phyloP scores from a whole-genome alignment of 2,113 vertebrate species.

The Neolamprologus caudopunctatus region DNA sequence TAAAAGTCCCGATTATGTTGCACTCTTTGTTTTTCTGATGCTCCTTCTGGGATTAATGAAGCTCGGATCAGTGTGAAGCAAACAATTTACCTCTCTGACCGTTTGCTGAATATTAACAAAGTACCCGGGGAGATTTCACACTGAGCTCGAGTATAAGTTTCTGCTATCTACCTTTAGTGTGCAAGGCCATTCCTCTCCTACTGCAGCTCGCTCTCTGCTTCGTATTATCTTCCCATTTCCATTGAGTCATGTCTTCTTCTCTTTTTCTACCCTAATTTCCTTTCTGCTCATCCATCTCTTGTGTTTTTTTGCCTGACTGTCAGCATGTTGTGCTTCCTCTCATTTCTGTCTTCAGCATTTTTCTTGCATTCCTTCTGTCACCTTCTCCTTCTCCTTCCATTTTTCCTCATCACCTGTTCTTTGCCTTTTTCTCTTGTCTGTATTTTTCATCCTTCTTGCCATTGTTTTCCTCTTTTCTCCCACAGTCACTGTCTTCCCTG shows the following conservation, averaged over 20 bases:
- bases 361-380: neutral
- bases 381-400: neutral
- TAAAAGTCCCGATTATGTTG: neutral
- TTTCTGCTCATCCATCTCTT: constrained; percentile 20
- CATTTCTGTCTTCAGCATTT: neutral
- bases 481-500: neutral
- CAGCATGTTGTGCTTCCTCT: constrained; percentile 22
- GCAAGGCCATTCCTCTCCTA: neutral
- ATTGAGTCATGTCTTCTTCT: constrained; percentile 6
- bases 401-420: neutral
- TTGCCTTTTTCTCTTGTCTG: neutral
- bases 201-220: neutral
- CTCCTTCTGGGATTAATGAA: neutral
- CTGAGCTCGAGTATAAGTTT: neutral
- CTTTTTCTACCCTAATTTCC: neutral
- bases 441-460: neutral
- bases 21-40: neutral
- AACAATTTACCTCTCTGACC: constrained; percentile 16
- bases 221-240: constrained; percentile 10
- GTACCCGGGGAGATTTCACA: neutral
- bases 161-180: neutral
- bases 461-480: neutral
- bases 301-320: constrained; percentile 13
- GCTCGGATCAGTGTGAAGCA: constrained; percentile 9
- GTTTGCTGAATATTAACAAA: constrained; percentile 15